Base-by-base conservation (phyloP, 2,797 vertebrate genomes). In the Acestrorhynchus altus region DNA sequence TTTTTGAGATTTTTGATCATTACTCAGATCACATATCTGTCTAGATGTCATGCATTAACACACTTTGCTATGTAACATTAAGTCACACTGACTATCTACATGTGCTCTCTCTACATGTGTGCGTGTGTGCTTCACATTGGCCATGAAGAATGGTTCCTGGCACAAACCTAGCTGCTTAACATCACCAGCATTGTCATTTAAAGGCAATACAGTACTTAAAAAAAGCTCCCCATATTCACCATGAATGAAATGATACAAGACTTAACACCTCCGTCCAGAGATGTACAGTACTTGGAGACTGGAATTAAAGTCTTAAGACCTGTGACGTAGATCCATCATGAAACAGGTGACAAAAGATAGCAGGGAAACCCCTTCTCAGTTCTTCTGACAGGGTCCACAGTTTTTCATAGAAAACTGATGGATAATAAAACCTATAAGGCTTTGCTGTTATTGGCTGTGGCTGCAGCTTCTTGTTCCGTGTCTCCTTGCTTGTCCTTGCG, bases 151-250 rank as follows among this genome's bases (percentile, higher is more conserved):
- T 64, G 64, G 18, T 65, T 28, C 56, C 22, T 60, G 61, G 26
- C 15, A 56, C 63, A 74, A 68, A 61, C 61, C 16, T 67, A 79
- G 73, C 74, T 77, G 76, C 65, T 78, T 80, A 49, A 56, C 76
- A 66, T 76, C 44, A 61, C 64, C 76, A 83, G 83, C 76, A 79
- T 85, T 81, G 83, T 85, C 78, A 35, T 81, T 72, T 74, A 64
- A 66, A 79, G 47, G 46, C 67, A 81, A 72, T 85, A 83, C 83
- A 83, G 81, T 83, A 85, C 73, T 77, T 35, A 35, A 35, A 35
- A 35, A 35, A 35, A 35, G 31, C 18, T 70, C 78, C 59, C 47
- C 49, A 65, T 56, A 69, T 82, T 80, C 24, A 60, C 52, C 60
- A 72, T 64, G 26, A 75, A 56, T 2, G 40, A 73, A 76, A 75